Evolutionary conservation across 2,888 invertebrate species (phyloP).

Genomic region (Cataglyphis rosenhaueri): DNA sequence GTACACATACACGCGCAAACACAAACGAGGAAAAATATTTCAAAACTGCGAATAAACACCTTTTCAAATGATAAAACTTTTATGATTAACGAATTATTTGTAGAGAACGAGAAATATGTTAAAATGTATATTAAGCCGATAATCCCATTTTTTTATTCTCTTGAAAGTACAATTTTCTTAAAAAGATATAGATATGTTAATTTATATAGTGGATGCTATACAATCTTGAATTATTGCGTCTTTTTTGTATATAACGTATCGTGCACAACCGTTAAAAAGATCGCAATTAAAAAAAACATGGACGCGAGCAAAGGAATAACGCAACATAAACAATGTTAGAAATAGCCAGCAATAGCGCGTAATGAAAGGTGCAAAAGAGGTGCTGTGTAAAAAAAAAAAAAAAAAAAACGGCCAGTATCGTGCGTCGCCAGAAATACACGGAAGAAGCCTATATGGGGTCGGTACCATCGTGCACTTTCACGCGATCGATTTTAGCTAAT

Average conservation of each 20-base stretch:
- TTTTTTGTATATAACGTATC: neutral
- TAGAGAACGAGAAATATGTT: neutral
- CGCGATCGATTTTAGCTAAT: slow-evolving; percentile 83
- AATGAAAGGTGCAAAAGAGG: slow-evolving; percentile 36
- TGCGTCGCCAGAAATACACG: slow-evolving; percentile 52
- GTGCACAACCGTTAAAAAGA: neutral
- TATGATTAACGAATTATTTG: slow-evolving; percentile 31
- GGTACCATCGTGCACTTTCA: slow-evolving; percentile 80
- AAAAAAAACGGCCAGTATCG: slow-evolving; percentile 52
- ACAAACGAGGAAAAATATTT: slow-evolving; percentile 31
- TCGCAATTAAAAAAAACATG: slow-evolving; percentile 20
- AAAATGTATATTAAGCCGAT: neutral
- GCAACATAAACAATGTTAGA: slow-evolving; percentile 35
- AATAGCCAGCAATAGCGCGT: slow-evolving; percentile 19
- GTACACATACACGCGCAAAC: neutral
- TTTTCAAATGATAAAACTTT: slow-evolving; percentile 35
- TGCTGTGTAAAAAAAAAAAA: slow-evolving; percentile 11
- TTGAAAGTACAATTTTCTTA: neutral
- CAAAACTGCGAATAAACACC: slow-evolving; percentile 39
- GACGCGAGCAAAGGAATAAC: neutral
- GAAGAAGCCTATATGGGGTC: slow-evolving; percentile 52
- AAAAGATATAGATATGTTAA: neutral
- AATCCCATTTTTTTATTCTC: neutral
- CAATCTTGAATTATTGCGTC: neutral
- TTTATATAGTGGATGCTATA: neutral